A percentile compares a stretch with the other conserved stretches of the same genome.
phyloP scores from a whole-genome alignment of 2,797 vertebrate genomes.

The Tarsius wallacei region DNA sequence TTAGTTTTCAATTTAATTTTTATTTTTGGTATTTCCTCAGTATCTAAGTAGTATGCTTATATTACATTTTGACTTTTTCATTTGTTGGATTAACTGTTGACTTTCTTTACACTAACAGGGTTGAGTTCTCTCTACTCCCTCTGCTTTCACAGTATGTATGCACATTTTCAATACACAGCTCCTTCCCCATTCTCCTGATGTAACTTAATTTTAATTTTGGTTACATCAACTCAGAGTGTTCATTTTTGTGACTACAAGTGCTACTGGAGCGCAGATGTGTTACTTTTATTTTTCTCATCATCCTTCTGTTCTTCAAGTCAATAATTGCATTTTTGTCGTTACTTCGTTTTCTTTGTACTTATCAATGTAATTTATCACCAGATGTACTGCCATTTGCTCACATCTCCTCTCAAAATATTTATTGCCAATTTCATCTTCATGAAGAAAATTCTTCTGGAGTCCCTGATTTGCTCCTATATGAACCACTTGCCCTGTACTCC shows the following conservation, averaged over 20 bases:
- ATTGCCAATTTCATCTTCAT: constrained; percentile 32
- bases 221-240: not conserved
- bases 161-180: not conserved
- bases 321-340: not conserved
- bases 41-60: not conserved
- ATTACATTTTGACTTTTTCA: constrained; percentile 5
- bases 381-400: not conserved
- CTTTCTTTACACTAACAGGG: not conserved
- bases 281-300: constrained; percentile 50
- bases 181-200: not conserved
- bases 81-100: not conserved
- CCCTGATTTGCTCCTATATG: not conserved
- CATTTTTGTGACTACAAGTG: constrained; percentile 33
- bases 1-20: not conserved
- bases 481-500: not conserved
- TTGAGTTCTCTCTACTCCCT: constrained; percentile 7
- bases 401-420: constrained; percentile 12
- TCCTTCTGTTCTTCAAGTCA: not conserved
- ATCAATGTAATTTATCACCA: not conserved
- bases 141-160: not conserved
- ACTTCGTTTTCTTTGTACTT: constrained; percentile 46
- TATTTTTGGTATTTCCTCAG: not conserved
- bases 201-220: constrained; percentile 56
- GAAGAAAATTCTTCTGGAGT: constrained; percentile 20
- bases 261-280: not conserved